A percentile compares a stretch with the other conserved stretches of the same genome.
These are phyloP conservation scores for Alouatta palliata DNA, from an alignment of 2,113 vertebrate species.

Conservation along the genomic window DNA sequence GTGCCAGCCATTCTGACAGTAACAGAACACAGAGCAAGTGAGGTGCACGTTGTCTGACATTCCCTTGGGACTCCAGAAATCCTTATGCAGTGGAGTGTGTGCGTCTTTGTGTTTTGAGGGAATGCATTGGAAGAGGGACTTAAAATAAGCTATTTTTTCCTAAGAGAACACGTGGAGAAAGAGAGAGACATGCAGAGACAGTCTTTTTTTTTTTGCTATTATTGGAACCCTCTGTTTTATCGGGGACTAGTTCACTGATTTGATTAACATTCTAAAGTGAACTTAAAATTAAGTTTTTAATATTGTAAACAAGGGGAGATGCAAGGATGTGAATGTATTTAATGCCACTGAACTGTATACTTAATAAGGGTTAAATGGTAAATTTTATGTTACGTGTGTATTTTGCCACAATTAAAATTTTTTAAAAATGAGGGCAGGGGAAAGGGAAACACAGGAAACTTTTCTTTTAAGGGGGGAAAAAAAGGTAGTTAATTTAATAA, in stretches of 20 bases:
- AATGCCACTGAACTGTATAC: background rate
- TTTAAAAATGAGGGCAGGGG: background rate
- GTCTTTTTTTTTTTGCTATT: background rate
- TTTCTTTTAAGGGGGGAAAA: background rate
- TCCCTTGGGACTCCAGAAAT: background rate
- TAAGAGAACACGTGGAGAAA: background rate
- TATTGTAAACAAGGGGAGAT: background rate
- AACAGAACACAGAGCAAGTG: background rate
- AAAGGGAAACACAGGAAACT: background rate
- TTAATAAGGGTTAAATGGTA: background rate
- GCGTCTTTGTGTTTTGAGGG: background rate
- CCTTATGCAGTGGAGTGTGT: background rate
- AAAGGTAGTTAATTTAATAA: conserved; percentile 5
- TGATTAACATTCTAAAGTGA: background rate
- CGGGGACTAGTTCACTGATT: background rate
- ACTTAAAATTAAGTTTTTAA: background rate
- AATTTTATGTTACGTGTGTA: background rate
- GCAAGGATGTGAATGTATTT: background rate
- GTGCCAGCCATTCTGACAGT: background rate
- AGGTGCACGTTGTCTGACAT: fast-evolving
- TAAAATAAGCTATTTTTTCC: background rate
- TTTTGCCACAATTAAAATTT: background rate
- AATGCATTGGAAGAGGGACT: background rate
- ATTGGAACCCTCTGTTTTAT: background rate
- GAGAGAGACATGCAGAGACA: background rate